Evolutionary conservation across 37 sponge, comb jelly and placozoan species (phyloP), one percentile per base, ranked within the genome.

Genomic region (Beroe forskalii): DNA sequence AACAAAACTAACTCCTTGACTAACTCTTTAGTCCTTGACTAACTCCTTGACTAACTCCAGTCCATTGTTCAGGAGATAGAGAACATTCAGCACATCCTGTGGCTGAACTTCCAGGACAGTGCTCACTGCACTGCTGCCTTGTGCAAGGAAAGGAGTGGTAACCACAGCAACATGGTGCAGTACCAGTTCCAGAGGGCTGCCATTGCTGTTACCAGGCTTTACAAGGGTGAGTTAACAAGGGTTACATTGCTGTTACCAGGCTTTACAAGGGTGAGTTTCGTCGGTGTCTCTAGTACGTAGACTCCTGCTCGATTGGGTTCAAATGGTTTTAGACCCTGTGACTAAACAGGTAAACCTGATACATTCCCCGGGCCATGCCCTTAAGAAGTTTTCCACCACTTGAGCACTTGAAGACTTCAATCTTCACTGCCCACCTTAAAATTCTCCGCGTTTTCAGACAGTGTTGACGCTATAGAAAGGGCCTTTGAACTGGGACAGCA

Each of bases 51-150:
- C n/a, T n/a, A n/a, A n/a, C 66, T 64, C 25, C 66, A 64, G 4
- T 6, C 66, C 17, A 64, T 23, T 64, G 3, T 38, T 37, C 76
- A 80, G 86, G 86, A 80, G 31, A 44, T 80, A 44, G 86, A 80
- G 22, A 80, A 44, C 30, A 80, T 80, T 1, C 86, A 80, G 86
- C 86, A 80, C 86, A 80, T 80, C 25, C 86, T 80, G 44, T 80
- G 86, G 86, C 24, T 80, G 40, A 80, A 80, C 31, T 80, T 80
- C 86, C 86, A 80, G 20, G 86, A 80, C 55, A 44, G 30, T 27
- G 86, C 86, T 27, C 86, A 44, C 31, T 80, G 9, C 31, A 80
- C 86, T 6, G 44, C 86, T 1, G 55, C 86, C 8, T 25, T 80
- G 55, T 80, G 55, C 30, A 80, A 80, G 35, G 86, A 44, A 12